Evolutionary conservation across 2,888 invertebrate species (phyloP).

Genomic region (Epistrophe grossulariae): DNA sequence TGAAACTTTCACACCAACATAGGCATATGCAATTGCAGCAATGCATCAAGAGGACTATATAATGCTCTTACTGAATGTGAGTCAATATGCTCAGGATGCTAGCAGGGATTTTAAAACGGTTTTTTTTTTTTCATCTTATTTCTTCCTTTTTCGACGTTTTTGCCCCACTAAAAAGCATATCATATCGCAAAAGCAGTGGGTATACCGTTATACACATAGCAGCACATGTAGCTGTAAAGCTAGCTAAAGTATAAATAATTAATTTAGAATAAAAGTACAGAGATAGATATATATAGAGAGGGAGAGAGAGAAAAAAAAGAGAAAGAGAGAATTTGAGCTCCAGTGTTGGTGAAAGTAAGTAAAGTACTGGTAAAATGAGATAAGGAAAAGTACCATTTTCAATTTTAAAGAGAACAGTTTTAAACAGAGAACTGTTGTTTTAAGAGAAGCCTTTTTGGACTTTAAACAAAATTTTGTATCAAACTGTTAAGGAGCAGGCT

Average conservation of each 20-base stretch:
- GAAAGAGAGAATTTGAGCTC: slow-evolving; percentile 19
- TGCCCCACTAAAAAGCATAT: slow-evolving; percentile 44
- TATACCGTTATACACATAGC: slow-evolving; percentile 36
- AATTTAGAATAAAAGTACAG: slow-evolving; percentile 48
- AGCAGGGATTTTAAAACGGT: slow-evolving; percentile 48
- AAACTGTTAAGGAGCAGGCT: background rate
- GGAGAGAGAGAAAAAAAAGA: background rate
- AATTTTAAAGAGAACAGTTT: slow-evolving; percentile 14
- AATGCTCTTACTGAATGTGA: slow-evolving; percentile 61
- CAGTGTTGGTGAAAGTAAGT: slow-evolving; percentile 1
- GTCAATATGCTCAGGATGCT: slow-evolving; percentile 62
- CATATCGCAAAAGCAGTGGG: slow-evolving; percentile 38
- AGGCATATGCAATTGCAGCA: slow-evolving; percentile 47
- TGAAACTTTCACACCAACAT: slow-evolving; percentile 72
- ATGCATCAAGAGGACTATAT: slow-evolving; percentile 42
- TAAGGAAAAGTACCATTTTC: background rate
- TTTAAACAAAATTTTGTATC: background rate
- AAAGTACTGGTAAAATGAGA: background rate
- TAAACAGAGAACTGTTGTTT: background rate
- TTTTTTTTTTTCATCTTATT: slow-evolving; percentile 36
- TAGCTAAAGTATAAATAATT: slow-evolving; percentile 63
- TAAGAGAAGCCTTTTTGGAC: slow-evolving; percentile 37
- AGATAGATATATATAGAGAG: background rate
- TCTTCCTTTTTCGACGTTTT: slow-evolving; percentile 33
- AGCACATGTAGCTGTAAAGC: slow-evolving; percentile 38